Evolutionary conservation across 2,888 invertebrate species (phyloP).

Genomic region (Pseudococcus jackbeardsleyi): DNA sequence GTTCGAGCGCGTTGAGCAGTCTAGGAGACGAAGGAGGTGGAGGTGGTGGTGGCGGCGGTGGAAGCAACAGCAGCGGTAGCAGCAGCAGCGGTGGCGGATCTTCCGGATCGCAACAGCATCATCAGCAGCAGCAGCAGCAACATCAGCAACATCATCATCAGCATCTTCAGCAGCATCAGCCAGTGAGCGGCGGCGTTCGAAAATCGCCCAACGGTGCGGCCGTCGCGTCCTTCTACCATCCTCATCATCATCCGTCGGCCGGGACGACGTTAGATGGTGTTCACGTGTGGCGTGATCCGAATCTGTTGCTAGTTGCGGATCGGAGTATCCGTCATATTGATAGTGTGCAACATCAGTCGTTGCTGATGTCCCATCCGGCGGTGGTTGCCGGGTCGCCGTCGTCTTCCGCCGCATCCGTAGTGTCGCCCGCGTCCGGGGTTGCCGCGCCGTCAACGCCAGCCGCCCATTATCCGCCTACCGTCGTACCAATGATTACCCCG

Average conservation of each 20-base stretch:
- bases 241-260: constrained; percentile 9
- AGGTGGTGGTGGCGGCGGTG: constrained; percentile 68
- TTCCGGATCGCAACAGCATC: constrained; percentile 71
- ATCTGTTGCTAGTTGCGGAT: constrained; percentile 72
- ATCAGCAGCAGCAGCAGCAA: constrained; percentile 74
- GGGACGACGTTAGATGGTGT: constrained; percentile 64
- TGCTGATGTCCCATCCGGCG: constrained; percentile 71
- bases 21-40: constrained; percentile 75
- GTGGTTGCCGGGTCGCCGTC: constrained; percentile 67
- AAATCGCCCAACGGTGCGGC: not conserved
- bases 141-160: too few species aligned
- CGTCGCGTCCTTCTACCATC: not conserved
- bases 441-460: constrained; percentile 70
- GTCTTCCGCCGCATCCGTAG: constrained; percentile 67
- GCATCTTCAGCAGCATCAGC: not conserved
- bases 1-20: constrained; percentile 81
- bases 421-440: constrained; percentile 68
- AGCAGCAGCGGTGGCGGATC: too few species aligned
- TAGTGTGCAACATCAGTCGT: constrained; percentile 76
- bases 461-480: constrained; percentile 68
- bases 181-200: not conserved
- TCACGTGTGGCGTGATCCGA: constrained; percentile 75
- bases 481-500: constrained; percentile 70
- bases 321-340: constrained; percentile 75
- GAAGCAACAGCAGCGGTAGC: constrained; percentile 68